Evolutionary conservation across 2,888 invertebrate species (phyloP), one percentile per base, ranked within the genome.

Genomic region (Scaptomyza flava): DNA sequence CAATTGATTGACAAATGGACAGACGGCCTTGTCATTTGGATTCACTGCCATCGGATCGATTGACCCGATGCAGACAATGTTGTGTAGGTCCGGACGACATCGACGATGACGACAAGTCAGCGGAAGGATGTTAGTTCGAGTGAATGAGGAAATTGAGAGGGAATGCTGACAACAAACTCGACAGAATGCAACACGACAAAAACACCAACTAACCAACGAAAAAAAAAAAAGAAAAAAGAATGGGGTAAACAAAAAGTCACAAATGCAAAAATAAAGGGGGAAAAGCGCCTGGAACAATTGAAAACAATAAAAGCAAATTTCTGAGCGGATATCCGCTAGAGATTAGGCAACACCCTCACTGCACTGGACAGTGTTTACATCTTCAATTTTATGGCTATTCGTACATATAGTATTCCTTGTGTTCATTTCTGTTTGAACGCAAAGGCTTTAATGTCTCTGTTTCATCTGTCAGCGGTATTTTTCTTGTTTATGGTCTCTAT

Each of bases 301-400:
- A 76, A 87, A 79, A 87, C 83, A 84, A 89, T 87, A 85, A 65
- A 78, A 69, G 82, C 82, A 84, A 89, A 89, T 87, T 87, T 84
- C 79, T 57, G 53, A 70, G 61, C 73, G 85, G 89, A 88, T 63
- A 70, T 83, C 82, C 82, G 87, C 45, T 74, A 68, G 72, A 72
- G 89, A 82, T 88, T 82, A 82, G 84, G 63, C 67, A 50, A 66
- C 80, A 60, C 62, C 53, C 62, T 54, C 33, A 43, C 33, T 11
- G 2, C 53, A 98, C 96, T 8, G 98, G 98, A 91, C 98, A 98
- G 89, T 97, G 54, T 92, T 98, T 45, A 46, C 42, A 43, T 41
- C 23, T 33, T 3, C 9, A 34, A 9, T 17, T 68, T 57, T 38
- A 50, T 56, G 27, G 57, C 56, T 36, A 48, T 43, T 68, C 36